These are phyloP conservation scores for Portevinia maculata DNA, from an alignment of 2,888 invertebrate genomes.

Conservation along the genomic window DNA sequence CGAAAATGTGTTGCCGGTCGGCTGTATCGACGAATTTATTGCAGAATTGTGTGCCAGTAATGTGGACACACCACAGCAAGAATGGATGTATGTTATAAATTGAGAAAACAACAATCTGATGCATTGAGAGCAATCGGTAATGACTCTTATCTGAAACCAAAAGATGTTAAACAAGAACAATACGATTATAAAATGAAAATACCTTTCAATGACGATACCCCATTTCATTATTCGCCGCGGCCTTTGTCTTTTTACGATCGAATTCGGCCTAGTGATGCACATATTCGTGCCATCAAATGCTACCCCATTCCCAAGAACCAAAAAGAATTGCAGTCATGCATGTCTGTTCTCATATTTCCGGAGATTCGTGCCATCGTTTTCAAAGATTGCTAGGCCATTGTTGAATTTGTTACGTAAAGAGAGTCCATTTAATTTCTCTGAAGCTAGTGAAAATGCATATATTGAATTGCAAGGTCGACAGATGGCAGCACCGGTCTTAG, in stretches of 20 bases:
- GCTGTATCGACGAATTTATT: no score
- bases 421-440: slow-evolving; percentile 31
- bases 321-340: slow-evolving; percentile 35
- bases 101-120: no score
- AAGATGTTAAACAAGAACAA: no score
- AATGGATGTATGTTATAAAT: neutral
- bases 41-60: neutral
- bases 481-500: slow-evolving; percentile 75
- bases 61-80: neutral
- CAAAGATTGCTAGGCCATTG: slow-evolving; percentile 46
- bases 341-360: slow-evolving; percentile 56
- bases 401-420: slow-evolving; percentile 41
- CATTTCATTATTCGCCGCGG: no score
- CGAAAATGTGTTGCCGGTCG: neutral
- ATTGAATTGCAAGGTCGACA: slow-evolving; percentile 30
- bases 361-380: slow-evolving; percentile 46
- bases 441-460: slow-evolving; percentile 35
- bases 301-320: neutral
- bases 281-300: neutral
- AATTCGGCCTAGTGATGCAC: slow-evolving; percentile 2
- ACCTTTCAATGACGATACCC: no score
- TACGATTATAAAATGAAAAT: no score
- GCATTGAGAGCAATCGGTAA: no score
- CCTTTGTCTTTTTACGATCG: no score
- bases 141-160: no score